Percentiles rank a stretch among this genome's conserved stretches.
These are phyloP conservation scores for Mimachlamys varia DNA, from an alignment of 2,888 invertebrate genomes.

Conservation along the genomic window DNA sequence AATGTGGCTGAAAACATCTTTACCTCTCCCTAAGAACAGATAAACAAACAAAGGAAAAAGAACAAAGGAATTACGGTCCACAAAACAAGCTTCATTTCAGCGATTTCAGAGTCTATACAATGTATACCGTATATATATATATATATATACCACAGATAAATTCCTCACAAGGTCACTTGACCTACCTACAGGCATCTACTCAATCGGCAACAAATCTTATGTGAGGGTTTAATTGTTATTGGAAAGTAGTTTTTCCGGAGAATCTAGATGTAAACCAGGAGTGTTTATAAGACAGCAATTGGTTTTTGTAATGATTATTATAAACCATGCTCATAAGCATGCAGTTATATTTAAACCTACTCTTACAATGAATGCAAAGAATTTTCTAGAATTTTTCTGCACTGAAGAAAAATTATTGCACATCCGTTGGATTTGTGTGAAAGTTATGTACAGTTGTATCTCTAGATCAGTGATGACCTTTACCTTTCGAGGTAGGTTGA, in stretches of 20 bases:
- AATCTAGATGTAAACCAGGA: not conserved
- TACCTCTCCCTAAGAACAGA: not conserved
- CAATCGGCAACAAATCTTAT: not conserved
- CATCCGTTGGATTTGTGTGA: no score
- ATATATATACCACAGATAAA: not conserved
- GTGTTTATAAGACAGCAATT: no score
- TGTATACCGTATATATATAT: no score
- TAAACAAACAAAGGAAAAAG: not conserved
- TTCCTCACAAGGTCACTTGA: not conserved
- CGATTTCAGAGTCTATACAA: no score
- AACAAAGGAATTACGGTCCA: not conserved
- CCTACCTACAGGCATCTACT: not conserved
- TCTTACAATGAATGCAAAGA: no score
- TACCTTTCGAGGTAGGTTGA: constrained; percentile 66
- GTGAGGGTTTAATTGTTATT: no score
- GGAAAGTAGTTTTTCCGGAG: not conserved
- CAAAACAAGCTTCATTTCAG: not conserved
- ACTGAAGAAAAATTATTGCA: not conserved
- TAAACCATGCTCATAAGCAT: no score
- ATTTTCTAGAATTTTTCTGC: not conserved
- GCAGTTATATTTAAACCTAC: no score
- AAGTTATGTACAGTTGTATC: not conserved
- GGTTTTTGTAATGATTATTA: no score
- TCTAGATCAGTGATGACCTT: not conserved
- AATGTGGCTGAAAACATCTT: not conserved